phyloP scores from a whole-genome alignment of 2,888 invertebrate genomes.

The Coleophora flavipennella region DNA sequence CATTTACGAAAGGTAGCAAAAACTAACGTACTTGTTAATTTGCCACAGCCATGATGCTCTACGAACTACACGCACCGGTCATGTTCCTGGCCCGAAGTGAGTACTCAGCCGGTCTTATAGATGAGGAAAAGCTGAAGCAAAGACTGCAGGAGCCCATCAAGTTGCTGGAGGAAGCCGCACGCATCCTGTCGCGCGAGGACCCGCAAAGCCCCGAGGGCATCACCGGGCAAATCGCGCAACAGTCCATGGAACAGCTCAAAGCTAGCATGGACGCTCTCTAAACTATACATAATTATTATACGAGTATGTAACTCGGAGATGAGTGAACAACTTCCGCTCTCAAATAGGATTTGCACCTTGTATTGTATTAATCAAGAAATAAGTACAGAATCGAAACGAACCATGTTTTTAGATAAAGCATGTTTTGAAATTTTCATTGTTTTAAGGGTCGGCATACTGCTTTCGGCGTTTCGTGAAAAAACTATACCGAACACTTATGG shows the following conservation, averaged over 20 bases:
- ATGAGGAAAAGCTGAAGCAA: slow-evolving; percentile 72
- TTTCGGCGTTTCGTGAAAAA: too few relatives aligned
- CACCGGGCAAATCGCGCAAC: slow-evolving; percentile 72
- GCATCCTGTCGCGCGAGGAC: slow-evolving; percentile 79
- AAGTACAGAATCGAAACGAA: too few relatives aligned
- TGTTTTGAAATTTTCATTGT: too few relatives aligned
- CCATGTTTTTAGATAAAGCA: too few relatives aligned
- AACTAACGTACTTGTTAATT: too few relatives aligned
- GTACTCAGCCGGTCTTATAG: slow-evolving; percentile 72
- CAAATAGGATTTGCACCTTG: too few relatives aligned
- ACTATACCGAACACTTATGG: too few relatives aligned
- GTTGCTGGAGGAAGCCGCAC: slow-evolving; percentile 75
- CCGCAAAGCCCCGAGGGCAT: slow-evolving; percentile 76
- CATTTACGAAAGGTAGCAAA: too few relatives aligned
- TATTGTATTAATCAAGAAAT: too few relatives aligned
- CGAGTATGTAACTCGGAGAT: too few relatives aligned
- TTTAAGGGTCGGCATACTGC: too few relatives aligned
- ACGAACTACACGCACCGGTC: slow-evolving; percentile 85
- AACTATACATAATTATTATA: not conserved
- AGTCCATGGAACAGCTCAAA: slow-evolving; percentile 59
- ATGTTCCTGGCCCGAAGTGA: slow-evolving; percentile 79
- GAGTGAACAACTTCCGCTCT: too few relatives aligned
- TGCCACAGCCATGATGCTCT: slow-evolving; percentile 80
- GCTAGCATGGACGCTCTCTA: slow-evolving; percentile 38
- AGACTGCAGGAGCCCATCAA: slow-evolving; percentile 76